Percentiles rank a stretch among this genome's conserved stretches.
These are phyloP conservation scores for Sinocyclocheilus anophthalmus DNA, from an alignment of 2,113 vertebrate species.

Conservation along the genomic window DNA sequence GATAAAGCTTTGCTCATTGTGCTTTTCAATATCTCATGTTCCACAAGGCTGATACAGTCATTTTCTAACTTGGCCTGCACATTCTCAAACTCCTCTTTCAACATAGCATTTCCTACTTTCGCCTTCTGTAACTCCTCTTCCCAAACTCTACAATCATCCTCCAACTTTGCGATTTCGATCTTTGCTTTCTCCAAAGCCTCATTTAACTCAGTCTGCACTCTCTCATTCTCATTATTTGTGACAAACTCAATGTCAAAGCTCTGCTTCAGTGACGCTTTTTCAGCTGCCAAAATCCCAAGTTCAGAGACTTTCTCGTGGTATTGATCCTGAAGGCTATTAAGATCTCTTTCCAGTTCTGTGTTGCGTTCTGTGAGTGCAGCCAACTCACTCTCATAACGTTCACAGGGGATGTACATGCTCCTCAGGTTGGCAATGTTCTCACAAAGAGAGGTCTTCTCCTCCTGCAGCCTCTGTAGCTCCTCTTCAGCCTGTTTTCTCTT, in stretches of 20 bases:
- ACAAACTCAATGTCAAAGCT: conserved; percentile 78
- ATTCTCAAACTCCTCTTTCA: conserved; percentile 76
- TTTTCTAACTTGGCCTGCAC: conserved; percentile 73
- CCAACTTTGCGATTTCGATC: conserved; percentile 76
- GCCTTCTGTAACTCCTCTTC: conserved; percentile 75
- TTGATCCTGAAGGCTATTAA: conserved; percentile 75
- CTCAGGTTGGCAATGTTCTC: conserved; percentile 74
- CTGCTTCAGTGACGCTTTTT: conserved; percentile 77
- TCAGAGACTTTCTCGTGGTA: conserved; percentile 74
- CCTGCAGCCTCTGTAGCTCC: conserved; percentile 78
- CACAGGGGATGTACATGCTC: conserved; percentile 70
- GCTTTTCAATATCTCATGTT: conserved; percentile 71
- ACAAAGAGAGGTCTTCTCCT: conserved; percentile 75
- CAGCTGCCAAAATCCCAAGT: conserved; percentile 66
- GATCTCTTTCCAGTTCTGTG: conserved; percentile 72
- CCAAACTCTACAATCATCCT: conserved; percentile 70
- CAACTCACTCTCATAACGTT: conserved; percentile 76
- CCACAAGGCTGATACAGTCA: conserved; percentile 73
- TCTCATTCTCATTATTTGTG: conserved; percentile 77
- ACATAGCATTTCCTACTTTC: conserved; percentile 78
- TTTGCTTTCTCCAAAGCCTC: conserved; percentile 77
- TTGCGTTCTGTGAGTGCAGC: conserved; percentile 73
- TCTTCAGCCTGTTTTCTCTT: conserved; percentile 79
- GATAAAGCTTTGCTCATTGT: conserved; percentile 64
- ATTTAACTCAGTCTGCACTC: conserved; percentile 73